A percentile compares a stretch with the other conserved stretches of the same genome.
phyloP scores from a whole-genome alignment of 2,113 vertebrate species.

The Pomatostomus ruficeps region DNA sequence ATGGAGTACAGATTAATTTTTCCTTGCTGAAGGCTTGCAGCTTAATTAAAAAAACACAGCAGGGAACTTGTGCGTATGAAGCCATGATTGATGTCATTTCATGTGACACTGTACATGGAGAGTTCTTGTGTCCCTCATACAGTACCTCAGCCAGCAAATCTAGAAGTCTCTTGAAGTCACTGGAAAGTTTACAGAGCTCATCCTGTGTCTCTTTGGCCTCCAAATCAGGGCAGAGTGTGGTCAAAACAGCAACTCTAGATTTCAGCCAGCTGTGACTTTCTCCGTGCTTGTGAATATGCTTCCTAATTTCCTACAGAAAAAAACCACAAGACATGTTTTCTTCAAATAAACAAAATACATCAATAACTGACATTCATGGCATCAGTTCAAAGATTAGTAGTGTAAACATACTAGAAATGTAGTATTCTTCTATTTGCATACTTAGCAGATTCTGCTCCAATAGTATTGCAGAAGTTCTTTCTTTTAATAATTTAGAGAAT shows the following conservation, averaged over 20 bases:
- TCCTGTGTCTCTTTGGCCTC: slow-evolving; percentile 80
- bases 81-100: not conserved
- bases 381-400: not conserved
- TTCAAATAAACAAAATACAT: not conserved
- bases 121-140: not conserved
- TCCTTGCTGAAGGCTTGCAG: not conserved
- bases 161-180: slow-evolving; percentile 75
- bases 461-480: no score
- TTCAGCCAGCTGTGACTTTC: slow-evolving; percentile 85
- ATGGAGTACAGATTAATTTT: not conserved
- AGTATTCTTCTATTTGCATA: not conserved
- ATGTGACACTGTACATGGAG: not conserved
- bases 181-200: slow-evolving; percentile 79
- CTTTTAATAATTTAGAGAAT: no score
- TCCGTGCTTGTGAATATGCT: slow-evolving; percentile 69
- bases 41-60: not conserved
- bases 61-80: not conserved
- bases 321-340: not conserved
- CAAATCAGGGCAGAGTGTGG: slow-evolving; percentile 76
- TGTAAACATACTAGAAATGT: not conserved
- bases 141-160: slow-evolving; percentile 83
- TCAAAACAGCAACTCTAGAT: slow-evolving; percentile 77
- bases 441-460: not conserved
- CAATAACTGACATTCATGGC: not conserved
- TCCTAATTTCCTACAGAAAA: slow-evolving; percentile 75